phyloP scores from a whole-genome alignment of 2,797 vertebrate species.

The Falco naumanni region DNA sequence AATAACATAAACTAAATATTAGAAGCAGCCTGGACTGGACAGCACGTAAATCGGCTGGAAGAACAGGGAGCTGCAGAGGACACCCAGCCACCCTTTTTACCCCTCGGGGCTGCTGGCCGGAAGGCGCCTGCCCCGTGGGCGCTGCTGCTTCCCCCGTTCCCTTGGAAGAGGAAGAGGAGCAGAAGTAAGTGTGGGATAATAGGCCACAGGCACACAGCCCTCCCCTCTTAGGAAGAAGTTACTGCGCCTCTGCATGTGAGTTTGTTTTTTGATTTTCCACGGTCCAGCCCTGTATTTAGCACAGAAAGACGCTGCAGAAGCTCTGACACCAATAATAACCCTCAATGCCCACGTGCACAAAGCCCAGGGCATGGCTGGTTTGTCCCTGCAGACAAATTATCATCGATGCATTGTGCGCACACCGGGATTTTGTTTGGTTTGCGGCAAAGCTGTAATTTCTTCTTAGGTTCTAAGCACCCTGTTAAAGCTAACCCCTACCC shows the following conservation, averaged over 20 bases:
- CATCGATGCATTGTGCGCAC: constrained; percentile 31
- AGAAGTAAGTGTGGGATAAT: constrained; percentile 74
- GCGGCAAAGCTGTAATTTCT: constrained; percentile 9
- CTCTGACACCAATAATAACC: constrained; percentile 56
- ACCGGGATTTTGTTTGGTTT: constrained; percentile 18
- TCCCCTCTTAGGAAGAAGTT: constrained; percentile 55
- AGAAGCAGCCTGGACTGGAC: not conserved
- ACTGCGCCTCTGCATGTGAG: constrained; percentile 53
- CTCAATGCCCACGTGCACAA: constrained; percentile 65
- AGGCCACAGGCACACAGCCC: constrained; percentile 34
- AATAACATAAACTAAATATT: fast-evolving
- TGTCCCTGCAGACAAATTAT: constrained; percentile 60
- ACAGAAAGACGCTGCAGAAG: constrained; percentile 66
- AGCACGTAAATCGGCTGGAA: constrained; percentile 9
- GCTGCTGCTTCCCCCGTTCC: constrained; percentile 60
- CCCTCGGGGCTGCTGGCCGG: not conserved
- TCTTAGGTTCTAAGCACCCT: not conserved
- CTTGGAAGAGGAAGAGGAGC: constrained; percentile 75
- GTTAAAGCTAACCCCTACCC: not conserved
- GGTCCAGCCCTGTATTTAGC: constrained; percentile 63
- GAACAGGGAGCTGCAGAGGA: not conserved
- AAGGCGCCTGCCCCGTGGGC: not conserved
- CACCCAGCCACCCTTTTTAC: not conserved
- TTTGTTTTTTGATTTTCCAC: constrained; percentile 81
- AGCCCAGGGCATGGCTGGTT: constrained; percentile 55